Evolutionary conservation across 2,888 invertebrate genomes (phyloP), one percentile per base, ranked within the genome.

Genomic region (Cryptophagus acutangulus): DNA sequence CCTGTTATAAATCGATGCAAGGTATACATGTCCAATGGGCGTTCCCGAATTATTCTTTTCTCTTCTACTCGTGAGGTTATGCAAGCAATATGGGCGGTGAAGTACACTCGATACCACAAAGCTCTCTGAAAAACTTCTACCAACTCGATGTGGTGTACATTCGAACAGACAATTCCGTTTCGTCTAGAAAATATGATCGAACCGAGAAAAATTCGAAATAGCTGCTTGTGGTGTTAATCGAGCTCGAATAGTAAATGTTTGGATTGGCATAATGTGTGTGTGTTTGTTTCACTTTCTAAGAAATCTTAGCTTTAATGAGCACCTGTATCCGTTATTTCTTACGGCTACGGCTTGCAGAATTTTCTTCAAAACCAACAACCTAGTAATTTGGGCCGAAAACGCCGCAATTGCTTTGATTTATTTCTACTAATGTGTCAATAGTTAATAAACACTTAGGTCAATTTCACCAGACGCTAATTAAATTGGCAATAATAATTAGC

Each of bases 31-130:
- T 69, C 67, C 64, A 61, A 65, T 65, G 71, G 71, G 71, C 71
- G 71, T 69, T 66, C 59, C 69, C 62, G 65, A 69, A 68, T 69
- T 71, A 69, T 69, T 71, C 70, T 70, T 70, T 70, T 70, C 68
- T 66, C 64, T 68, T 66, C 65, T 63, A 61, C 68, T 69, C 70
- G 69, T 70, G 70, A 69, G 67, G 69, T 69, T 70, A 70, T 70
- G 69, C 70, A 70, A 69, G 69, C 68, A 63, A 63, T 67, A 70
- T 70, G 70, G 70, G 71, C 71, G 71, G 68, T 59, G 57, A 61
- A 59, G 68, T n/a, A n/a, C n/a, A n/a, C n/a, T n/a, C n/a, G n/a
- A n/a, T n/a, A 69, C 69, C 65, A 69, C 43, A 65, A 66, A 48
- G 49, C 45, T n/a, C n/a, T n/a, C n/a, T n/a, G n/a, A n/a, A n/a